phyloP scores from a whole-genome alignment of 1,140 invertebrate genomes.

The Ceratosolen fusciceps region DNA sequence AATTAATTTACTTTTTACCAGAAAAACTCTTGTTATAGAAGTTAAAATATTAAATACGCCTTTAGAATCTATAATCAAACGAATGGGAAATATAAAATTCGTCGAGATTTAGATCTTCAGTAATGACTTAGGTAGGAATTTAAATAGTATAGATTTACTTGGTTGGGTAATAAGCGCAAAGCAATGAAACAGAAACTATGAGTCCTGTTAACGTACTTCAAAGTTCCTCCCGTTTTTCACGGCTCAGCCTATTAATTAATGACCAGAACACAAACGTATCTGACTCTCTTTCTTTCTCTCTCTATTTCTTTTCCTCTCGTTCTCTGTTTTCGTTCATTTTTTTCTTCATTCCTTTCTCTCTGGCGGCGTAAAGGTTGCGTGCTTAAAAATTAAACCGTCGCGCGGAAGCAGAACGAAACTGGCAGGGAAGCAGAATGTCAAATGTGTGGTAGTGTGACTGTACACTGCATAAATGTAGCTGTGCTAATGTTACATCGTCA shows the following conservation, averaged over 20 bases:
- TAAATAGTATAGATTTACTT: not conserved
- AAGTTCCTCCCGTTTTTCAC: not conserved
- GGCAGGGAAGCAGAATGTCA: constrained; percentile 12
- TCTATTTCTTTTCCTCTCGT: not conserved
- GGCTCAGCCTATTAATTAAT: constrained; percentile 10
- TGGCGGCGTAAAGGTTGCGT: not conserved
- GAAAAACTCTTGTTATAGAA: too few species aligned
- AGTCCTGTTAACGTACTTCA: not conserved
- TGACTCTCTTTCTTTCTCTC: not conserved
- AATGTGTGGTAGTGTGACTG: constrained; percentile 36
- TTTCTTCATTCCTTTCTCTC: not conserved
- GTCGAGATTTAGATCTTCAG: too few species aligned
- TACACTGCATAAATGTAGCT: constrained; percentile 58
- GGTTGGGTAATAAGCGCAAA: not conserved
- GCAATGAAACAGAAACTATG: not conserved
- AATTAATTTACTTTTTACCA: too few species aligned
- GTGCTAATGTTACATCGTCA: constrained; percentile 61
- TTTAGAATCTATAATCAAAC: too few species aligned
- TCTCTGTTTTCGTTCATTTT: not conserved
- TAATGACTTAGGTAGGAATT: too few species aligned
- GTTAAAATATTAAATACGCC: too few species aligned
- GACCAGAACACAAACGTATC: not conserved
- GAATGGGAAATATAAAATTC: too few species aligned
- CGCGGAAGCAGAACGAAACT: constrained; percentile 30
- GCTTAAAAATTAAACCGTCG: constrained; percentile 22